phyloP scores from a whole-genome alignment of 2,113 vertebrate genomes.

The Phaethornis superciliosus region DNA sequence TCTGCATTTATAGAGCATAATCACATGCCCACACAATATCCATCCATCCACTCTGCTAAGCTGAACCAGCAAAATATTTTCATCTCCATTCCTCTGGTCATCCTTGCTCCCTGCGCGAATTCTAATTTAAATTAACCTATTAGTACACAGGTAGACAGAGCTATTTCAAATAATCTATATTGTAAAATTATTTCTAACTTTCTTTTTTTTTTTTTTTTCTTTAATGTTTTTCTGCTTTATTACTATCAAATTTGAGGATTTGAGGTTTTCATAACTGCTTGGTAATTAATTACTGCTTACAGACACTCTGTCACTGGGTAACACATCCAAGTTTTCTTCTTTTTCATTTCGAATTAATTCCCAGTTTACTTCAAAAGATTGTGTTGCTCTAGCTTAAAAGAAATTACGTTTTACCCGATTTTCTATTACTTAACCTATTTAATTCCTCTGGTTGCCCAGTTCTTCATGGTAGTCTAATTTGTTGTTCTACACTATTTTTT shows the following conservation, averaged over 20 bases:
- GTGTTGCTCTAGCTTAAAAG: background rate
- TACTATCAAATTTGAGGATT: background rate
- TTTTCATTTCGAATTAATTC: background rate
- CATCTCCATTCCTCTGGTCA: constrained; percentile 3
- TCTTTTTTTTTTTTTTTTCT: too few relatives aligned
- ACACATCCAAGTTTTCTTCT: background rate
- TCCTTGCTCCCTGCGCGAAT: background rate
- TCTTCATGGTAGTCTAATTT: background rate
- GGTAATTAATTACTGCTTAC: background rate
- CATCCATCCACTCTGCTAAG: background rate
- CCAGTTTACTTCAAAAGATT: background rate
- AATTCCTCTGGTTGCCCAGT: background rate
- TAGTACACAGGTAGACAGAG: background rate
- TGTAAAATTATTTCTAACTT: background rate
- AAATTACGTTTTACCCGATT: background rate
- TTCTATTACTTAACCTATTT: background rate
- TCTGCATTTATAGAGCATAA: constrained; percentile 19
- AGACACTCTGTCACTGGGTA: background rate
- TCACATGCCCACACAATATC: background rate
- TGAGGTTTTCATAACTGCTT: background rate
- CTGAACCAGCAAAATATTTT: background rate
- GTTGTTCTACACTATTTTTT: background rate
- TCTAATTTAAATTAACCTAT: background rate
- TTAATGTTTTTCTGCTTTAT: background rate
- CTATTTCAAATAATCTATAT: background rate